Base-by-base conservation (phyloP, 2,797 vertebrate species). In the Macropus fuliginosus region DNA sequence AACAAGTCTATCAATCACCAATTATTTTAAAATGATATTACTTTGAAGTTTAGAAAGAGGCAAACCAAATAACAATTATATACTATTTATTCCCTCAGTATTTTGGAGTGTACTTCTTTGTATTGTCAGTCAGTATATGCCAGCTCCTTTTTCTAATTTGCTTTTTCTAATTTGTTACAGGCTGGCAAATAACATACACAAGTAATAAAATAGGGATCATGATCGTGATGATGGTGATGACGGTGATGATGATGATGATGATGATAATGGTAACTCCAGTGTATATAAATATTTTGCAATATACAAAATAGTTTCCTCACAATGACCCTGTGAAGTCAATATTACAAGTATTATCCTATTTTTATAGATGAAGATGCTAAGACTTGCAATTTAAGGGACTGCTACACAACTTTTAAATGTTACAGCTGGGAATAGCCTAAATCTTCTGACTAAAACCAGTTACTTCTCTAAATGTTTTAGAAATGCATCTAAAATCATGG, bases 111-210 rank as follows among this genome's bases (percentile, higher is more conserved):
- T 24, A 96, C 91, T 92, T 95, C 92, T 93, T 91, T 50, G 55
- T 93, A 90, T 18, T 81, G 34, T 96, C 92, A 93, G 94, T 96
- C 92, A 93, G 92, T 90, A 56, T 50, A 57, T 52, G 52, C 54
- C 55, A 62, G 91, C 87, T 56, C 96, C 96, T 31, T 93, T 92
- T 91, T 52, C 94, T 91, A 52, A 94, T 92, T 95, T 96, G 94
- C 92, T 94, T 92, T 92, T 92, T 96, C 91, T 94, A 91, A 93
- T 56, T 96, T 96, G 90, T 94, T 95, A 90, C 90, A 92, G 54
- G 56, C 74, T 93, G 52, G 74, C 91, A 95, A 92, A 95, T 56
- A 92, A 87, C 56, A 94, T 92, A 91, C 95, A 95, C 89, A 92
- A 91, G 92, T 24, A 81, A 81, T 46, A 40, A 81, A 81, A 24